Evolutionary conservation across 2,797 vertebrate genomes (phyloP).

Genomic region (Liasis olivaceus): DNA sequence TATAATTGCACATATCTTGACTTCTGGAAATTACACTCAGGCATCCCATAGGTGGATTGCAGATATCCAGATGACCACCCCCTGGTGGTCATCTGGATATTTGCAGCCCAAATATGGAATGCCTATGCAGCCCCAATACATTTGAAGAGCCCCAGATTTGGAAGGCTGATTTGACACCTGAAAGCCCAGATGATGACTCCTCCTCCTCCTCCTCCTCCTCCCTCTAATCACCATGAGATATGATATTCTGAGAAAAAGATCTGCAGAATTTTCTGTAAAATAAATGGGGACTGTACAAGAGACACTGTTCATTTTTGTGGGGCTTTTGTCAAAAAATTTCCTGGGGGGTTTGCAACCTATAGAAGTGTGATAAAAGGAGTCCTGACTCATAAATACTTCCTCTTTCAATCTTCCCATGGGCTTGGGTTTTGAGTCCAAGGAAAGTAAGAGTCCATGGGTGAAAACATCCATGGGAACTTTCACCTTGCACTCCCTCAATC

Average conservation of each 20-base stretch:
- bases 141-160: background rate
- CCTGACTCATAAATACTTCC: background rate
- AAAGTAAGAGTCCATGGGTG: background rate
- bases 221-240: too few species aligned
- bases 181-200: background rate
- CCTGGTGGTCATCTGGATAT: background rate
- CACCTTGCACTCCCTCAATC: background rate
- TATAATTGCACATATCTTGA: background rate
- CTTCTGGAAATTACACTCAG: background rate
- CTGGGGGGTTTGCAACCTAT: background rate
- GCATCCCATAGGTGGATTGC: background rate
- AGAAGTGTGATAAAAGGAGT: background rate
- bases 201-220: background rate
- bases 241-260: background rate
- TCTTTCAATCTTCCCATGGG: background rate
- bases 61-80: background rate
- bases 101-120: background rate
- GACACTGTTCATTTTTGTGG: background rate
- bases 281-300: background rate
- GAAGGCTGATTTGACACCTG: background rate
- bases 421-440: background rate
- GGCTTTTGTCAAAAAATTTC: constrained; percentile 2
- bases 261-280: background rate
- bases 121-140: background rate
- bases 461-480: background rate